Base-by-base conservation (phyloP, 1,140 invertebrate species). In the Helicoverpa armigera region DNA sequence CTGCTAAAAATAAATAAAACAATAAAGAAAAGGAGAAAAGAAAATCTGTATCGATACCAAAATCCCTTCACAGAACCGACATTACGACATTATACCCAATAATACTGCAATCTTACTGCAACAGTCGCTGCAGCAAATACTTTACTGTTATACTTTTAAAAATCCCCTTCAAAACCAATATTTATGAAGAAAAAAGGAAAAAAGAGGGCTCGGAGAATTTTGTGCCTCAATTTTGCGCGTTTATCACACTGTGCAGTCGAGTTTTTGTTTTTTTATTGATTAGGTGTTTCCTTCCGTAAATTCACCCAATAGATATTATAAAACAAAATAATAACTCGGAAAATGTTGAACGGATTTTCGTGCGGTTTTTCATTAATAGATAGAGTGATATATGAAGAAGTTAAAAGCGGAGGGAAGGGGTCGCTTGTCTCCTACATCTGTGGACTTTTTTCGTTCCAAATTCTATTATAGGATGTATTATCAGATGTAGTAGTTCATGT, bases 121-220 rank as follows among this genome's bases (percentile, higher is more conserved):
- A n/a, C 77, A 79, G 35, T 69, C 77, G 60, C 48, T 35, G 61
- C 65, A 69, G 14, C 48, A 65, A 54, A 79, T 60, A 70, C 77
- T 70, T 78, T 78, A 54, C 77, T 69, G 65, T 75, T 74, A 75
- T 61, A 75, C 54, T 75, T 75, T 75, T 61, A 13, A 75, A 75
- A 75, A 75, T 75, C 72, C 72, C 31, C 72, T 61, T 35, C 35
- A 31, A 75, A 53, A 60, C 72, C 58, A 61, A 75, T 75, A 75
- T 75, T 75, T 75, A 75, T 75, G 72, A 50, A 75, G 54, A 50
- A 75, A 60, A 74, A 60, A 61, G 48, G 23, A 72, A 29, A 58
- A 74, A 54, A 35, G 3, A 35, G 29, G 23, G 14, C 1, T 13
- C 50, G 2, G 10, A 54, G 23, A 53, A 18, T 31, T 54, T 72